Conservation (phyloP, 1,140 invertebrate species). For the Brachionus calyciflorus region DNA sequence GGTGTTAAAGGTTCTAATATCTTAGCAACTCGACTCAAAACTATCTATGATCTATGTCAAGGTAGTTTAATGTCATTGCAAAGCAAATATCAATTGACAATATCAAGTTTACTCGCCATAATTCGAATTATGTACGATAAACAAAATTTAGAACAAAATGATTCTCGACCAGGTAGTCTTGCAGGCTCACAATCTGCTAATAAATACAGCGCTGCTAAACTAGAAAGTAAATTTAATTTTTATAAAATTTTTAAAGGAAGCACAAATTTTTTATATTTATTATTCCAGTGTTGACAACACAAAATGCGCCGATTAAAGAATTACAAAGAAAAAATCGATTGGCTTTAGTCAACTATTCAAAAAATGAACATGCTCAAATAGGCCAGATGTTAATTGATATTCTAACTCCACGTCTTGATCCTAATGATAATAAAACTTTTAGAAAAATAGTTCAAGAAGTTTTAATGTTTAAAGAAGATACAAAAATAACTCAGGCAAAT, state of each 20-base stretch:
- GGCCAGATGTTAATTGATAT: constrained; percentile 57
- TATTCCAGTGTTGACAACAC: constrained; percentile 16
- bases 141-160: not conserved
- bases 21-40: constrained; percentile 55
- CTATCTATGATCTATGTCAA: constrained; percentile 53
- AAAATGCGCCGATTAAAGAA: constrained; percentile 19
- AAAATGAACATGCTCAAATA: constrained; percentile 57
- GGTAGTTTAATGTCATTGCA: constrained; percentile 9
- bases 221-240: not conserved
- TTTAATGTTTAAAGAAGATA: constrained; percentile 33
- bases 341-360: constrained; percentile 50
- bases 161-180: constrained; percentile 39
- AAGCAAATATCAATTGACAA: constrained; percentile 8
- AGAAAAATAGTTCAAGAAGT: constrained; percentile 34
- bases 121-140: not conserved
- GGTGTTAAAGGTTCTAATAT: constrained; percentile 55
- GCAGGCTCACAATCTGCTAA: not conserved
- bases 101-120: not conserved
- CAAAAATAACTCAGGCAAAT: not conserved
- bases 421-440: constrained; percentile 39
- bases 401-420: constrained; percentile 48
- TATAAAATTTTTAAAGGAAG: not conserved
- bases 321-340: constrained; percentile 14
- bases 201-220: constrained; percentile 27
- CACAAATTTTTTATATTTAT: not conserved